Conservation (phyloP, 2,888 invertebrate genomes). For the Corbicula japonica region DNA sequence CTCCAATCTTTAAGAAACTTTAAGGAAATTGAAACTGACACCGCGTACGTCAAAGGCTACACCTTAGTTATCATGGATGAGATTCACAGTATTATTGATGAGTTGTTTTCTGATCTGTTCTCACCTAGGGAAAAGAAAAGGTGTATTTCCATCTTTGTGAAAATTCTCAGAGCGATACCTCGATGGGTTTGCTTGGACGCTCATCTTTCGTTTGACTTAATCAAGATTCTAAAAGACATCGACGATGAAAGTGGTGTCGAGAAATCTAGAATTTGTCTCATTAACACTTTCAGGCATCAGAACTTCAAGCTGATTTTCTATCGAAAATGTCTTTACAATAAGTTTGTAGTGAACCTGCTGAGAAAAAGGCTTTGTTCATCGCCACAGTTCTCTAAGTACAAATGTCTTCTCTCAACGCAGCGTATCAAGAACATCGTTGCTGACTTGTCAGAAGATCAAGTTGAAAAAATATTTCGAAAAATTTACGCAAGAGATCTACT, state of each 20-base stretch:
- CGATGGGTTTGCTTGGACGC: constrained; percentile 30
- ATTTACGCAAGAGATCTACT: constrained; percentile 16
- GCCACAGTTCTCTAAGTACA: constrained; percentile 10
- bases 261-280: constrained; percentile 12
- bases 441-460: not conserved
- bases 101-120: constrained; percentile 19
- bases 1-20: constrained; percentile 25
- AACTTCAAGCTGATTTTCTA: constrained; percentile 29
- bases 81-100: constrained; percentile 19
- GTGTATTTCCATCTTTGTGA: not conserved
- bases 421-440: not conserved
- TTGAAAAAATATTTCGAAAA: constrained; percentile 6
- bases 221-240: constrained; percentile 21
- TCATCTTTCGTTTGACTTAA: constrained; percentile 21
- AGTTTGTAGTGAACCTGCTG: not conserved
- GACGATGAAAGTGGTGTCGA: not conserved
- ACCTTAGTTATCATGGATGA: constrained; percentile 20
- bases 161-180: constrained; percentile 18
- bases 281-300: constrained; percentile 1
- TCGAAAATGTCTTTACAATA: constrained; percentile 22
- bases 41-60: constrained; percentile 13
- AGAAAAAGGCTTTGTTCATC: constrained; percentile 3
- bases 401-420: constrained; percentile 20
- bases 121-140: not conserved
- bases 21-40: constrained; percentile 17